Base-by-base conservation (phyloP, 2,888 invertebrate species). In the Mesochorus sp. region DNA sequence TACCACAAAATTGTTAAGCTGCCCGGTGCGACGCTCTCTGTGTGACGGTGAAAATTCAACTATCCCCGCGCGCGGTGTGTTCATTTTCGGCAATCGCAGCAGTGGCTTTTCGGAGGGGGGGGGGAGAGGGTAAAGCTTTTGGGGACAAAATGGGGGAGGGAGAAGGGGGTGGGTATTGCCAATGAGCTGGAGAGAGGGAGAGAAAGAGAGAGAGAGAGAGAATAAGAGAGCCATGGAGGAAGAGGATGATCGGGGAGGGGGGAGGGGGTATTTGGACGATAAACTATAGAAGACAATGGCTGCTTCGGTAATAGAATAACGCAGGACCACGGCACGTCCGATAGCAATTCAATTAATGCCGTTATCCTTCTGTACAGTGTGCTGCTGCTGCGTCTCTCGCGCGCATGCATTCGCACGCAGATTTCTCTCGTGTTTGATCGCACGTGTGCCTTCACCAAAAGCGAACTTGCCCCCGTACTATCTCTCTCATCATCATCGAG, bases 281-380 rank as follows among this genome's bases (percentile, higher is more conserved):
- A 88, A 88, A 88, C 88, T 86, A 88, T 83, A 80, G 83, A 87
- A 88, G 88, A 88, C 87, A 88, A 88, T 88, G 83, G 86, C 86
- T 86, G 87, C 84, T 87, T 88, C 85, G 86, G 87, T 88, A 87
- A 88, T 89, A 88, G 88, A 89, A 89, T 89, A 89, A 87, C 88
- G 86, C 85, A 85, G 84, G 84, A 85, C 86, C 86, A 83, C 85
- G 85, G 84, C 85, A 86, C 85, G 86, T 84, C 86, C 86, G 88
- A 89, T 88, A 88, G 86, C 87, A 86, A 89, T 89, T 89, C 88
- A 88, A 89, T 89, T 89, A 89, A 88, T 88, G 86, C 87, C 85
- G 87, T 88, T 88, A 88, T 87, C 85, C 87, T 17, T 14, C 86
- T 78, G 84, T 81, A 61, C 75, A 70, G 83, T 84, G 84, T 6